Conservation (phyloP, 2,888 invertebrate species). For the Cryptocheilus praepositus region DNA sequence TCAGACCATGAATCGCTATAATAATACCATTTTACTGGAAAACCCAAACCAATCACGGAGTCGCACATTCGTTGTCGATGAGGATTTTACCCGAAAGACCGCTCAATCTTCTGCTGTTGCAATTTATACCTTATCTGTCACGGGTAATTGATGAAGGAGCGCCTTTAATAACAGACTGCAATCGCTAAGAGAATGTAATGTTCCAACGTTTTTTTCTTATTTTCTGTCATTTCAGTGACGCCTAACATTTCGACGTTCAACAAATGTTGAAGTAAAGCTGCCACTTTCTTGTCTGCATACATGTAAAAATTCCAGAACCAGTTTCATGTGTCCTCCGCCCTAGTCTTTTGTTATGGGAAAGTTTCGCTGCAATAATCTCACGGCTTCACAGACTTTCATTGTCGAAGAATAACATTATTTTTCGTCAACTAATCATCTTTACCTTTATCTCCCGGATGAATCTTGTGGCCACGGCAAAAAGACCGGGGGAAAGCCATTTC, state of each 20-base stretch:
- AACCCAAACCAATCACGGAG: not conserved
- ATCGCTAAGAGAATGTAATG: conserved; percentile 54
- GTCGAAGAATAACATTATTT: conserved; percentile 11
- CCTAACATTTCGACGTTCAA: too few species aligned
- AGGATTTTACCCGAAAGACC: conserved; percentile 43
- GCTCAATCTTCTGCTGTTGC: conserved; percentile 47
- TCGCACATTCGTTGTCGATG: not conserved
- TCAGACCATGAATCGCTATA: not conserved
- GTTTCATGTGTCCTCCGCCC: conserved; percentile 30
- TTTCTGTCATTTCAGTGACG: too few species aligned
- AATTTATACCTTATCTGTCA: conserved; percentile 55
- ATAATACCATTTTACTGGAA: not conserved
- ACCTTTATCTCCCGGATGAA: conserved; percentile 1
- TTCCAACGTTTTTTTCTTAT: too few species aligned
- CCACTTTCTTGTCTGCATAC: too few species aligned
- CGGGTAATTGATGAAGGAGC: conserved; percentile 45
- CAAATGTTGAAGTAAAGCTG: too few species aligned
- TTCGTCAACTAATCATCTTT: too few species aligned
- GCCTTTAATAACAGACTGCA: conserved; percentile 53
- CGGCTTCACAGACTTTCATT: conserved; percentile 17
- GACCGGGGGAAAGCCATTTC: conserved; percentile 27
- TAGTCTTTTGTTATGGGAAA: conserved; percentile 29
- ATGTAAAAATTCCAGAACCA: conserved; percentile 56
- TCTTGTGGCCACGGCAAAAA: not conserved
- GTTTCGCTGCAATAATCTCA: conserved; percentile 22